A percentile compares a stretch with the other conserved stretches of the same genome.
Conservation (phyloP, 92 coral and sea anemone genomes). For the Scolanthus callimorphus region DNA sequence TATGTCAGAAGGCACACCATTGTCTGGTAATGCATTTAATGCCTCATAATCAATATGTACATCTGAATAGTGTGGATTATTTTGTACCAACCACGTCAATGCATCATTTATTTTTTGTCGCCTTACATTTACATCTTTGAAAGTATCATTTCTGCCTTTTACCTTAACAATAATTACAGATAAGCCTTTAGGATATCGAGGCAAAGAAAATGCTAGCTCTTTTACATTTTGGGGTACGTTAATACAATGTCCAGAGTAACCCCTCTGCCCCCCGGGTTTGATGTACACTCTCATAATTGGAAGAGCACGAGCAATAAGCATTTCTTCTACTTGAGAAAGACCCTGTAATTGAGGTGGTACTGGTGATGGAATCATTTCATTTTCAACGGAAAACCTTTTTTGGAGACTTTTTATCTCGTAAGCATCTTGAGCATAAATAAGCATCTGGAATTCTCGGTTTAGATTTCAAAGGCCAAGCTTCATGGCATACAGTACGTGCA, state of each 20-base stretch:
- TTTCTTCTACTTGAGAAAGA: conserved; percentile 34
- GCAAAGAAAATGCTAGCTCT: conserved; percentile 38
- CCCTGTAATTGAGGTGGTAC: conserved; percentile 45
- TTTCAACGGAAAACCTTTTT: conserved; percentile 49
- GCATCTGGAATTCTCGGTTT: conserved; percentile 32
- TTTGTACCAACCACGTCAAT: conserved; percentile 36
- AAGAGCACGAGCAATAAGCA: conserved; percentile 44
- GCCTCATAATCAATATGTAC: conserved; percentile 35
- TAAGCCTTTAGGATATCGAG: conserved; percentile 42
- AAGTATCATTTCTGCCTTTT: conserved; percentile 38
- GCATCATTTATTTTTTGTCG: conserved; percentile 43
- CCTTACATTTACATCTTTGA: conserved; percentile 60
- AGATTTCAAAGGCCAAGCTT: conserved; percentile 56
- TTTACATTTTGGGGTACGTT: too few relatives aligned
- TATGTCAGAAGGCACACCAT: conserved; percentile 32
- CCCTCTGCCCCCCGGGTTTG: conserved; percentile 57
- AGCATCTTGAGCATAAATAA: conserved; percentile 51
- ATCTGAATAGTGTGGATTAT: conserved; percentile 44
- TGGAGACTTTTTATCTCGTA: conserved; percentile 31
- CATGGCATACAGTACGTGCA: conserved; percentile 53
- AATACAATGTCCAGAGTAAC: conserved; percentile 55
- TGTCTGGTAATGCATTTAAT: conserved; percentile 35
- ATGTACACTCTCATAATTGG: conserved; percentile 52
- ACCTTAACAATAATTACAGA: conserved; percentile 44
- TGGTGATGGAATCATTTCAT: conserved; percentile 49